Evolutionary conservation across 2,888 invertebrate species (phyloP).

Genomic region (Caenorhabditis zanzibari): DNA sequence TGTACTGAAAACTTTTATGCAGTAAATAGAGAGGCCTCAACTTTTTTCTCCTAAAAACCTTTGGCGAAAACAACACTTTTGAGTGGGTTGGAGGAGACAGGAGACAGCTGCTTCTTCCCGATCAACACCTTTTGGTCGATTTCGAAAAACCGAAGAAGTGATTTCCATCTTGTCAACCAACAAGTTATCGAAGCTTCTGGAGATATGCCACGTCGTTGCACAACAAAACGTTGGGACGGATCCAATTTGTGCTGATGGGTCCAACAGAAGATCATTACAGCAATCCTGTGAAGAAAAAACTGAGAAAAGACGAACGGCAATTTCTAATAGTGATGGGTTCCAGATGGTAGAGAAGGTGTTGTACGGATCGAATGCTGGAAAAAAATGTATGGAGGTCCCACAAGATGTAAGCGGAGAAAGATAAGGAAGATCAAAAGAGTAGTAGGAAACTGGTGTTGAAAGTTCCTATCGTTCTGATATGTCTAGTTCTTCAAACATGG

Average conservation of each 20-base stretch:
- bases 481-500: too few species aligned
- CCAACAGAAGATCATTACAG: constrained; percentile 25
- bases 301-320: constrained; percentile 10
- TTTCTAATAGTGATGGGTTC: constrained; percentile 18
- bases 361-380: background rate
- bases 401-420: background rate
- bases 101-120: constrained; percentile 40
- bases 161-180: constrained; percentile 14
- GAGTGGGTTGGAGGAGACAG: constrained; percentile 47
- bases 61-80: constrained; percentile 47
- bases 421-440: background rate
- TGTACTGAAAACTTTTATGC: constrained; percentile 44
- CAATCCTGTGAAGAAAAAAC: background rate
- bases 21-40: constrained; percentile 52
- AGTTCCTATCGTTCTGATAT: too few species aligned
- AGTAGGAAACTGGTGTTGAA: too few species aligned
- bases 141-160: constrained; percentile 24
- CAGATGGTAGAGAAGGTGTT: constrained; percentile 37
- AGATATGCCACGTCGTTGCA: constrained; percentile 49
- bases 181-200: constrained; percentile 29
- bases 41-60: constrained; percentile 18
- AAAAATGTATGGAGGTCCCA: background rate
- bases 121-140: constrained; percentile 27
- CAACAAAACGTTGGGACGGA: constrained; percentile 1
- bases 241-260: constrained; percentile 37